Percentiles rank a stretch among this genome's conserved stretches.
phyloP scores from a whole-genome alignment of 2,797 vertebrate genomes.

The Pelochelys cantorii region DNA sequence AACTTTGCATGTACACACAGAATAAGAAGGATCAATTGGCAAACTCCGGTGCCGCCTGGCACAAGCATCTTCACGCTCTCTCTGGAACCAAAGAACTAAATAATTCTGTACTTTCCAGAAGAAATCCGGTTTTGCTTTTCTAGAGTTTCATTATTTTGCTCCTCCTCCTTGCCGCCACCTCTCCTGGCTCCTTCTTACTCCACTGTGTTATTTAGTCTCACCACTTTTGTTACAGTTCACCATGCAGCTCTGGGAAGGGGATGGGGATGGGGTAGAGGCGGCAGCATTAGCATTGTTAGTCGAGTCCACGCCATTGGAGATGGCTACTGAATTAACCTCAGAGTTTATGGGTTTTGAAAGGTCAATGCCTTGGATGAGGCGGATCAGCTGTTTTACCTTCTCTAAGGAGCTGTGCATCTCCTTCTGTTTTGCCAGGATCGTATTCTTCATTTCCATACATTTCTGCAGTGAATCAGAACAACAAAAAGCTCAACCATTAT shows the following conservation, averaged over 20 bases:
- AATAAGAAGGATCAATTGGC: constrained; percentile 98
- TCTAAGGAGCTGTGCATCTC: constrained; percentile 98
- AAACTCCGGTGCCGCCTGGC: constrained; percentile 95
- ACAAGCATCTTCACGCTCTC: constrained; percentile 89
- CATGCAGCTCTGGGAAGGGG: constrained; percentile 87
- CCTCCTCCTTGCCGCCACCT: constrained; percentile 82
- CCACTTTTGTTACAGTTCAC: constrained; percentile 92
- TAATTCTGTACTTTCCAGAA: constrained; percentile 86
- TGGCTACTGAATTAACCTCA: constrained; percentile 80
- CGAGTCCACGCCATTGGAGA: constrained; percentile 86
- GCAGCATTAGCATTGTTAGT: constrained; percentile 84
- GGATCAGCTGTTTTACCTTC: constrained; percentile 96
- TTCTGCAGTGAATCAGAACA: constrained; percentile 85
- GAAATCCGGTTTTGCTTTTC: constrained; percentile 82
- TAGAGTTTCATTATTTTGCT: constrained; percentile 85
- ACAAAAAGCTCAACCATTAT: neutral
- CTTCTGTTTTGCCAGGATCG: constrained; percentile 95
- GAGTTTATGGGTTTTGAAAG: constrained; percentile 91
- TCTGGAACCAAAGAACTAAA: constrained; percentile 87
- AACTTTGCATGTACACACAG: constrained; percentile 92
- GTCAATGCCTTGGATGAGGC: constrained; percentile 97
- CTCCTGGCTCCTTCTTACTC: constrained; percentile 81
- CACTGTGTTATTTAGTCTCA: constrained; percentile 89
- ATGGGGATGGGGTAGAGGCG: constrained; percentile 84
- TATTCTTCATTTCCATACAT: constrained; percentile 99